Base-by-base conservation (phyloP, 2,888 invertebrate species). In the Chloroclystis v-ata region DNA sequence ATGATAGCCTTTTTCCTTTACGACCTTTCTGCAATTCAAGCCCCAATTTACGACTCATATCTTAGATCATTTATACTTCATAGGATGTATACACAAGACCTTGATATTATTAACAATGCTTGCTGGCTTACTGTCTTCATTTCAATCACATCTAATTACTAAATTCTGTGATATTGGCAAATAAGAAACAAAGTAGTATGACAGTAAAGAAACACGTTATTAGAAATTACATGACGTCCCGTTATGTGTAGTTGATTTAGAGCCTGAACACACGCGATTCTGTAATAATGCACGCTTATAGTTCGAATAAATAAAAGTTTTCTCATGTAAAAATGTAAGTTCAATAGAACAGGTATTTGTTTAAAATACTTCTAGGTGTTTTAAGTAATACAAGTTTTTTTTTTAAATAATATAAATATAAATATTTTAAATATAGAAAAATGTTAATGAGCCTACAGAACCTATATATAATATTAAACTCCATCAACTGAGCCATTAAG, bases 201-300 rank as follows among this genome's bases (percentile, higher is more conserved):
- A 80, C 81, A 81, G 75, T 78, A 75, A 80, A 73, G 5, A 82
- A 69, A 82, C 84, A 82, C 82, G 81, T 83, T 84, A 83, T 72
- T 76, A 69, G 75, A 80, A 82, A 83, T 84, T 80, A 84, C 85
- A 83, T 72, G 82, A 82, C 73, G 67, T 76, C 71, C 72, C 72
- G 78, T 81, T 82, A 78, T 69, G 72, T 70, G 69, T 58, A 67
- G 58, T 69, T 83, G 81, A 86, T 75, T 63, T 69, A 86, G 66
- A 65, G 72, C 54, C 60, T 59, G 50, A 64, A 71, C 78, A 77
- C 86, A 86, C 86, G 86, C 86, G 72, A 86, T 78, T 59, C 59
- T 48, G 58, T 77, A 69, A 85, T 84, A 82, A 82, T 81, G 69
- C 69, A 69, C 64, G 67, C 66, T 72, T 64, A 50, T 60, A 60